These are phyloP conservation scores for Bombus turneri DNA, from an alignment of 1,140 invertebrate species.

Conservation along the genomic window DNA sequence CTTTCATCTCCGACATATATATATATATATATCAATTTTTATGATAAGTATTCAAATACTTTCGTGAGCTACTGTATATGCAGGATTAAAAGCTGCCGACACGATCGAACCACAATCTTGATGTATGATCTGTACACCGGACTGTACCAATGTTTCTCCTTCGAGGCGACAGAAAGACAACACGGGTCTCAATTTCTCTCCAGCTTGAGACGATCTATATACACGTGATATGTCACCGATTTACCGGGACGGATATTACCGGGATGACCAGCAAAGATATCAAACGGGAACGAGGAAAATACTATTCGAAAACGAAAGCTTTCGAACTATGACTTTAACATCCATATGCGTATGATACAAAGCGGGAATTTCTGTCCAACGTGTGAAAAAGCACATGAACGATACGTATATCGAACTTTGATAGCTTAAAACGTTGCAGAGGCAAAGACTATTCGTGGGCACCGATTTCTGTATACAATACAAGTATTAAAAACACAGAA, in stretches of 20 bases:
- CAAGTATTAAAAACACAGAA: not conserved
- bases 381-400: not conserved
- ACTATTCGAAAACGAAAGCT: not conserved
- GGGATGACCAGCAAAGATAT: not conserved
- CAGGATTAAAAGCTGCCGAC: not conserved
- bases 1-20: too few species aligned
- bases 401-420: not conserved
- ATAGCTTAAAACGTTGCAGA: not conserved
- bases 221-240: slow-evolving; percentile 31
- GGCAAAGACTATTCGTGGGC: too few species aligned
- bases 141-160: not conserved
- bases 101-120: not conserved
- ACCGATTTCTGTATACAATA: too few species aligned
- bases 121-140: not conserved
- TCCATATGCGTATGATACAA: not conserved
- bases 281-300: slow-evolving; percentile 6
- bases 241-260: slow-evolving; percentile 30
- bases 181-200: not conserved
- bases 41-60: too few species aligned
- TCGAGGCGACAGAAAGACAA: not conserved
- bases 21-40: too few species aligned
- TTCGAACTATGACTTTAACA: not conserved
- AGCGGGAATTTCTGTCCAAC: not conserved
- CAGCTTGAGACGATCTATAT: not conserved
- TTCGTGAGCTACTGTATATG: too few species aligned